Evolutionary conservation across 2,797 vertebrate species (phyloP), one percentile per base, ranked within the genome.

Genomic region (Phrynocephalus guinanensis): DNA sequence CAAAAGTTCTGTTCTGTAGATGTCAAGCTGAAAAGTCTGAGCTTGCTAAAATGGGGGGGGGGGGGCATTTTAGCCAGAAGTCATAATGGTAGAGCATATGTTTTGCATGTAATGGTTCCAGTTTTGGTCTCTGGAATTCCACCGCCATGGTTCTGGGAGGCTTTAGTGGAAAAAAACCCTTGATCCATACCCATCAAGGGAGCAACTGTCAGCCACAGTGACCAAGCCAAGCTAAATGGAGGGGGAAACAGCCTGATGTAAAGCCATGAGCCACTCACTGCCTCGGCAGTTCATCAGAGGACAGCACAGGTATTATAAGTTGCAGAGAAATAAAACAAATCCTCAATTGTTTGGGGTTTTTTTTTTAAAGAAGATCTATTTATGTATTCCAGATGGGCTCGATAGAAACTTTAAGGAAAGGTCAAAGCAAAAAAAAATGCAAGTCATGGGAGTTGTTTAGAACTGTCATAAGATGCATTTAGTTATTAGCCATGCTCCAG

Each of bases 351-450:
- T n/a, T 33, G 26, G 68, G n/a, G 24, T 6, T 3, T 91, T 82
- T 67, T 90, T 93, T 90, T 93, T 30, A 90, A 88, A 89, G 16
- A 44, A 92, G 91, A 93, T 87, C 78, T 89, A 83, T 84, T 33
- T 68, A 86, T 92, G 88, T 85, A 9, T 90, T 90, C 89, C 90
- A 90, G 85, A 90, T 89, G 80, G 87, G 85, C 87, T 94, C 89
- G 86, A 73, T 88, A 81, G 88, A 89, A 85, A 92, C 71, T 94
- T 94, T 92, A 94, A 90, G 89, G 75, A 92, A 94, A 95, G 93
- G 91, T 94, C 93, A 94, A 82, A 86, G 26, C 85, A 91, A 92
- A 91, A 93, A 93, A 87, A 94, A 92, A 90, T 91, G 84, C 87
- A 91, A 92, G 87, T 89, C 70, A 87, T 50, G 81, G 76, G 80